Base-by-base conservation (phyloP, 2,797 vertebrate species). In the Falco peregrinus region DNA sequence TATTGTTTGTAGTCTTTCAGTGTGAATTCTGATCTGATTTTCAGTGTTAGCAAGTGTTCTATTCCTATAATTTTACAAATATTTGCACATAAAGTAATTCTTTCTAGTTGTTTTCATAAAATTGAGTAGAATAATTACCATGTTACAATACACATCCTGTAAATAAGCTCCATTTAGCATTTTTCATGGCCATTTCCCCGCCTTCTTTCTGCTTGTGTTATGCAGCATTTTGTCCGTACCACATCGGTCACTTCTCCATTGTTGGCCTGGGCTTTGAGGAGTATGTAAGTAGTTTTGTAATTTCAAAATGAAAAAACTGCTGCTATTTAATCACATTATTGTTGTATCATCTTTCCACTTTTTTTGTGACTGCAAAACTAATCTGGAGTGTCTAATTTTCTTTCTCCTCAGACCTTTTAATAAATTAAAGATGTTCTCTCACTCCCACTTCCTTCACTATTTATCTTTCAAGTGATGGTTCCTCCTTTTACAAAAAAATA, bases 241-340 rank as follows among this genome's bases (percentile, higher is more conserved):
- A 99, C 96, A 99, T 99, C 48, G 99, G 99, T 43, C 99, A 99
- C 97, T 99, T 99, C 97, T 99, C 99, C 83, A 99, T 99, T 53
- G 99, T 99, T 96, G 99, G 99, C 88, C 98, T 99, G 84, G 99
- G 99, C 94, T 99, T 99, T 97, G 99, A 99, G 97, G 99, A 99
- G 96, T 99, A 99, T 90, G 99, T 99, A 98, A 99, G 99, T 98
- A 97, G 47, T 33, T 97, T 67, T 53, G 54, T 56, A 80, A 89
- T 53, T 89, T 85, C 48, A 85, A 51, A 90, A 63, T 77, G 0
- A 20, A 60, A 60, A 84, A 28, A 68, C 4, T 87, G 26, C 4
- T 1, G 1, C 10, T 47, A 21, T 75, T 63, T 74, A 79, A 64
- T 33, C 12, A 41, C 28, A 45, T 0, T 35, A 37, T 68, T 77